phyloP scores from a whole-genome alignment of 2,113 vertebrate genomes.

The Trochalopteron elliotii region DNA sequence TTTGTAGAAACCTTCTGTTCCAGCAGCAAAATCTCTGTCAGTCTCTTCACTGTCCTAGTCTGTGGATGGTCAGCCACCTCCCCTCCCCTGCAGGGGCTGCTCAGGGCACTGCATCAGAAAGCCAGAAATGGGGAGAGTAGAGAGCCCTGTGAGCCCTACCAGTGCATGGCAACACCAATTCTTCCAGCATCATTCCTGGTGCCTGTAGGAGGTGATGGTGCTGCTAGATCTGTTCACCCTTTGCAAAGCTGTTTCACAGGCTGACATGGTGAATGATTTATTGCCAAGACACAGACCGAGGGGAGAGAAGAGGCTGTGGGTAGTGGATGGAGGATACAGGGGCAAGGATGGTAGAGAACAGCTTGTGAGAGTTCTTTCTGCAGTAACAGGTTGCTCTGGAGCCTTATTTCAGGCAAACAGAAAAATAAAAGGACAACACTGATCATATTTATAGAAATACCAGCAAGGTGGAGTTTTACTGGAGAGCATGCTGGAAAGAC shows the following conservation, averaged over 20 bases:
- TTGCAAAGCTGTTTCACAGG: neutral
- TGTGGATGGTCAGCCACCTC: neutral
- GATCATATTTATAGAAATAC: neutral
- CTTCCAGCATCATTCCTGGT: neutral
- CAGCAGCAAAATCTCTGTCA: neutral
- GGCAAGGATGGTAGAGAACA: neutral
- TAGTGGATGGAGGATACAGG: neutral
- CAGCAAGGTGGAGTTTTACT: neutral
- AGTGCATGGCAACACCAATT: neutral
- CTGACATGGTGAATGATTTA: neutral
- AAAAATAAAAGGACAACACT: neutral
- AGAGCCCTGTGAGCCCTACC: rapidly evolving
- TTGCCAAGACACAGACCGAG: neutral
- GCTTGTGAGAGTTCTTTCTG: neutral
- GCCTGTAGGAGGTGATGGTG: neutral
- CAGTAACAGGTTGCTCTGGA: neutral
- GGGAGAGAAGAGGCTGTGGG: neutral
- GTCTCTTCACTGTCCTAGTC: neutral
- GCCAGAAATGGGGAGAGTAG: neutral
- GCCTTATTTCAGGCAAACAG: neutral
- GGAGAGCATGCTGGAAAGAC: neutral
- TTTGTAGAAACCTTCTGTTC: neutral
- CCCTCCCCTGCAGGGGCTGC: neutral
- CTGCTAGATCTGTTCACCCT: neutral
- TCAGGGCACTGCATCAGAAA: neutral